Percentiles rank a stretch among this genome's conserved stretches.
Conservation (phyloP, 37 sponge, comb jelly and placozoan genomes). For the Halichondria panicea region DNA sequence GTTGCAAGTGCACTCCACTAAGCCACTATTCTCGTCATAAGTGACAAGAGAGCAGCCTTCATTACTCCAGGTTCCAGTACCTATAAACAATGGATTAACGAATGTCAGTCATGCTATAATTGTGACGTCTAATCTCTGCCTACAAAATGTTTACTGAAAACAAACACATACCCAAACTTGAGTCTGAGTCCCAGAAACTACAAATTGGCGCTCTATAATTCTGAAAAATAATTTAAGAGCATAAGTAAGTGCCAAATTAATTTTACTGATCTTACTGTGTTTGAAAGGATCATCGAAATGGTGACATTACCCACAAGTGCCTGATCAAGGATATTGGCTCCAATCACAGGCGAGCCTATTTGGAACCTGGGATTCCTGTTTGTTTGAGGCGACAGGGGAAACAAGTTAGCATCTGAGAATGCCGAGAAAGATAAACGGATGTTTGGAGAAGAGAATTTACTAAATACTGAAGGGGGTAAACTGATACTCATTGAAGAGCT, state of each 20-base stretch:
- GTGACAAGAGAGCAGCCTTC: background rate
- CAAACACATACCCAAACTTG: too few relatives aligned
- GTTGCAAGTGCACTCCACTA: conserved; percentile 7
- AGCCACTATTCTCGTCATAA: background rate
- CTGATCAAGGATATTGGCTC: background rate
- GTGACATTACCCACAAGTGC: background rate
- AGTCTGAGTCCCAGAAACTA: background rate
- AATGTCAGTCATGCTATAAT: too few relatives aligned
- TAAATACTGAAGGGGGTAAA: background rate
- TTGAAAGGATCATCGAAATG: background rate
- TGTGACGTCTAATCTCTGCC: too few relatives aligned
- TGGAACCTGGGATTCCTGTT: background rate
- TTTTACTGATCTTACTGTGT: background rate
- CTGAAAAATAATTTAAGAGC: background rate
- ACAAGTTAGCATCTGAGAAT: background rate
- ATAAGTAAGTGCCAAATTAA: background rate
- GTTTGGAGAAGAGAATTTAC: background rate
- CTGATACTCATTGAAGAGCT: background rate
- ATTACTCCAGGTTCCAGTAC: background rate
- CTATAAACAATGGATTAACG: background rate
- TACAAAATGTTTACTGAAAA: too few relatives aligned
- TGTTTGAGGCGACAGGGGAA: background rate
- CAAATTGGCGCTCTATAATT: background rate
- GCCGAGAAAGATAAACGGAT: background rate
- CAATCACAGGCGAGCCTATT: background rate